A percentile compares a stretch with the other conserved stretches of the same genome.
Evolutionary conservation across 2,888 invertebrate genomes (phyloP).

Genomic region (Octonoba sinensis): DNA sequence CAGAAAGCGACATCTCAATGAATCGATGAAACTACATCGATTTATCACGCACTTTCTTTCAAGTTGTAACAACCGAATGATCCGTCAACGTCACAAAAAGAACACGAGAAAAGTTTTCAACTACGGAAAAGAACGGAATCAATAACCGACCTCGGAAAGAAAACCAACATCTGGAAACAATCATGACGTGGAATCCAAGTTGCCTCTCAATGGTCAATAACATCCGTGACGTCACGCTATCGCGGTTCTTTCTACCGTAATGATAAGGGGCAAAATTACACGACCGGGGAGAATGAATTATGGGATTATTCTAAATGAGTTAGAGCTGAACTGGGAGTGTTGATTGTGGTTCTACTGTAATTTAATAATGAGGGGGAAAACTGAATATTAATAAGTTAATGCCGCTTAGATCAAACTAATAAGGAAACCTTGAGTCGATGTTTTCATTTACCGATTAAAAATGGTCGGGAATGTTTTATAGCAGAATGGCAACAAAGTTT

Average conservation of each 20-base stretch:
- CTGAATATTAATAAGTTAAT: too few species aligned
- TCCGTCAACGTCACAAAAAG: slow-evolving; percentile 27
- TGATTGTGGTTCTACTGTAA: background rate
- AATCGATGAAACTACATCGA: too few species aligned
- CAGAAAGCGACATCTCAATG: too few species aligned
- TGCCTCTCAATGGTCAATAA: slow-evolving; percentile 25
- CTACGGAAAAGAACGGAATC: background rate
- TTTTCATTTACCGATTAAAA: too few species aligned
- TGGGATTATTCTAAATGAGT: slow-evolving; percentile 15
- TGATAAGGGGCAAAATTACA: background rate
- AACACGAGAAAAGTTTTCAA: slow-evolving; percentile 42
- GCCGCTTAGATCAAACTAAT: too few species aligned
- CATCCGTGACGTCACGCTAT: slow-evolving; percentile 20
- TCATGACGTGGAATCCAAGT: slow-evolving; percentile 29
- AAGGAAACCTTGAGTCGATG: too few species aligned
- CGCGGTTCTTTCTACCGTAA: slow-evolving; percentile 4
- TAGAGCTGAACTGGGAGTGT: background rate
- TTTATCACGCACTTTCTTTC: background rate
- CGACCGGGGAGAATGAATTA: background rate
- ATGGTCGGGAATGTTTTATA: too few species aligned
- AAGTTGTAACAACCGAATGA: background rate
- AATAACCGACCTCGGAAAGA: slow-evolving; percentile 3
- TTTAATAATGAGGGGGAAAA: too few species aligned
- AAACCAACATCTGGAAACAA: slow-evolving; percentile 48
- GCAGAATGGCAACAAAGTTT: too few species aligned